Base-by-base conservation (phyloP, 1,140 invertebrate genomes). In the Cardiocondyla obscurior region DNA sequence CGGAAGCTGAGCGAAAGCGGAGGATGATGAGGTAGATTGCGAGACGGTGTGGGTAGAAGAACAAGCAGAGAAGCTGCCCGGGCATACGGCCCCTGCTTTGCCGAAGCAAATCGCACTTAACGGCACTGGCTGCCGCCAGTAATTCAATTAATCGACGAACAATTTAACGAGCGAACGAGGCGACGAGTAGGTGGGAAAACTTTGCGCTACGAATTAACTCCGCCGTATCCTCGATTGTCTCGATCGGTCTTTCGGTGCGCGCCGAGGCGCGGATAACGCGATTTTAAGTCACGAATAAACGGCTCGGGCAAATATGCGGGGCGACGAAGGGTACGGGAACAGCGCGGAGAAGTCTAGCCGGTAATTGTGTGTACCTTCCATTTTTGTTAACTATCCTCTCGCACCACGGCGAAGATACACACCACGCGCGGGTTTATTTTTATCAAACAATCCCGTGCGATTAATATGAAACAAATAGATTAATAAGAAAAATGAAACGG, bases 71-170 rank as follows among this genome's bases (percentile, higher is more conserved):
- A 55, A 25, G 64, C 69, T 44, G 30, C 3, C 22, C 51, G 16
- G 7, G 30, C 44, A 16, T 46, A 46, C 44, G 44, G 10, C 14
- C n/a, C 44, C 22, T 62, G 62, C 70, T 76, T 74, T 70, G 28
- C 44, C 25, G 14, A 60, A 30, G 60, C 49, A 82, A 81, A 65
- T 79, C 53, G 46, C 82, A 79, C 81, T 87, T 73, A 85, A 82
- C 57, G 51, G 79, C 46, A 6, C 62, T 46, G 25, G 22, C 72
- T 53, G 73, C 39, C 33, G 58, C 8, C 19, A n/a, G 57, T 73
- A 85, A 87, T 85, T 73, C 81, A 73, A 85, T 85, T 85, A 85
- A 83, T 81, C 60, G 67, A 69, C 53, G 67, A 76, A 70, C 79
- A 58, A 70, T 73, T 85, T 77, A 85, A 81, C 81, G 84, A 58